Conservation (phyloP, 2,113 vertebrate species). For the Syngnathus floridae region DNA sequence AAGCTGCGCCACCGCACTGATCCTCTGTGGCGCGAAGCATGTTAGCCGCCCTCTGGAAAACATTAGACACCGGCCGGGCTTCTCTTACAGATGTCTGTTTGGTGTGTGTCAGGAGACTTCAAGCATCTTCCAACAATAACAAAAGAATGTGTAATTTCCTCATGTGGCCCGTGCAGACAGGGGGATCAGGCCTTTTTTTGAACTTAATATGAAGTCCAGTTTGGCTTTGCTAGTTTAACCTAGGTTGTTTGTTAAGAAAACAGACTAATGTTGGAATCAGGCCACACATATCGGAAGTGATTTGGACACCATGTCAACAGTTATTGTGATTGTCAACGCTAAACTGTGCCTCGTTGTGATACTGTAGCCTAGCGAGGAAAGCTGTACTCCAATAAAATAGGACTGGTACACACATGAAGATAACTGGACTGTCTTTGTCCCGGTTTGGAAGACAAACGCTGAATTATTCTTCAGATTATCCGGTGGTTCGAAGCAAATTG, state of each 20-base stretch:
- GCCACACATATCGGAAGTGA: not conserved
- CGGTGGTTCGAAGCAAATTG: too few relatives aligned
- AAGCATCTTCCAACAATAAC: conserved; percentile 54
- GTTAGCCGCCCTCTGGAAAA: conserved; percentile 62
- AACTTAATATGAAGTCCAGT: conserved; percentile 17
- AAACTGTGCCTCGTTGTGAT: too few relatives aligned
- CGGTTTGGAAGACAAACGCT: too few relatives aligned
- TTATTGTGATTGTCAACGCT: not conserved
- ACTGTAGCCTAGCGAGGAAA: too few relatives aligned
- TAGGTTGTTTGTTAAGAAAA: not conserved
- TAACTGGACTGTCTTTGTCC: too few relatives aligned
- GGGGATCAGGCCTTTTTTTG: not conserved
- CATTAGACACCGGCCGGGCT: conserved; percentile 50
- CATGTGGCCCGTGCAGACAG: conserved; percentile 18
- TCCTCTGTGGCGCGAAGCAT: conserved; percentile 46
- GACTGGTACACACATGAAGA: too few relatives aligned
- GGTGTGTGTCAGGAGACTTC: conserved; percentile 44
- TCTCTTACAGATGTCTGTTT: conserved; percentile 37
- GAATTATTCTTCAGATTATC: too few relatives aligned
- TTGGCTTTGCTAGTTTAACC: conserved; percentile 12
- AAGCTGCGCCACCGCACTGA: conserved; percentile 52
- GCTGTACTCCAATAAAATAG: too few relatives aligned
- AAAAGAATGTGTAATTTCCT: conserved; percentile 63
- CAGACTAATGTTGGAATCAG: not conserved
- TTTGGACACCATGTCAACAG: not conserved